Percentiles rank a stretch among this genome's conserved stretches.
Evolutionary conservation across 2,888 invertebrate species (phyloP).

Genomic region (Idaea aversata): DNA sequence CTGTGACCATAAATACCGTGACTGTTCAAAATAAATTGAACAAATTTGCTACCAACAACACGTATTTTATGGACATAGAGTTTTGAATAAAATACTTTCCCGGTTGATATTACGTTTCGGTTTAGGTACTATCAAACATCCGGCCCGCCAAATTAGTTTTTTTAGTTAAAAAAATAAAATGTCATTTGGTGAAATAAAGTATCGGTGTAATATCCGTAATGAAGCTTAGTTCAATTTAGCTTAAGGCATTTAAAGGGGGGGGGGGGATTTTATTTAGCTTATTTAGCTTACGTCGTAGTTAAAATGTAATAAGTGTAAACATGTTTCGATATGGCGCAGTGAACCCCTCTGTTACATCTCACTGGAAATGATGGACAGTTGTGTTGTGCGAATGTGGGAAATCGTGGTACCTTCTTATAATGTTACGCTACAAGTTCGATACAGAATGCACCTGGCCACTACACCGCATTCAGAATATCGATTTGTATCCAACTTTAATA

Average conservation of each 20-base stretch:
- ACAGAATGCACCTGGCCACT: slow-evolving; percentile 39
- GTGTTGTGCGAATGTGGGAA: slow-evolving; percentile 45
- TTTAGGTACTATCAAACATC: not conserved
- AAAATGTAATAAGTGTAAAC: no score
- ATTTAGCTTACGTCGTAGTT: no score
- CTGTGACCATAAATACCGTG: slow-evolving; percentile 26
- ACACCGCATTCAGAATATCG: slow-evolving; percentile 32
- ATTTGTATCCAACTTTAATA: slow-evolving; percentile 40
- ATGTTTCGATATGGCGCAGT: not conserved
- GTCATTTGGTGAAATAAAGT: no score
- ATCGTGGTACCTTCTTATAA: slow-evolving; percentile 9
- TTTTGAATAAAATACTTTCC: not conserved
- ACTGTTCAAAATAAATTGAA: slow-evolving; percentile 24
- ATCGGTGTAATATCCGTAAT: no score
- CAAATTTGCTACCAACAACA: slow-evolving; percentile 20
- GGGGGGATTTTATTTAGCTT: no score
- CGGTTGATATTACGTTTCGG: not conserved
- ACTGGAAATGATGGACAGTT: not conserved
- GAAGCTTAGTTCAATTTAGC: no score
- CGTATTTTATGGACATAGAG: not conserved
- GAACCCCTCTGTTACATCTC: not conserved
- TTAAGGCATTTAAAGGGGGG: no score
- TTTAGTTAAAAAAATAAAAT: no score
- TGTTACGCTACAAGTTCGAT: slow-evolving; percentile 18
- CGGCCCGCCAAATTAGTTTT: no score